Evolutionary conservation across 2,797 vertebrate species (phyloP).

Genomic region (Nannoperca australis): DNA sequence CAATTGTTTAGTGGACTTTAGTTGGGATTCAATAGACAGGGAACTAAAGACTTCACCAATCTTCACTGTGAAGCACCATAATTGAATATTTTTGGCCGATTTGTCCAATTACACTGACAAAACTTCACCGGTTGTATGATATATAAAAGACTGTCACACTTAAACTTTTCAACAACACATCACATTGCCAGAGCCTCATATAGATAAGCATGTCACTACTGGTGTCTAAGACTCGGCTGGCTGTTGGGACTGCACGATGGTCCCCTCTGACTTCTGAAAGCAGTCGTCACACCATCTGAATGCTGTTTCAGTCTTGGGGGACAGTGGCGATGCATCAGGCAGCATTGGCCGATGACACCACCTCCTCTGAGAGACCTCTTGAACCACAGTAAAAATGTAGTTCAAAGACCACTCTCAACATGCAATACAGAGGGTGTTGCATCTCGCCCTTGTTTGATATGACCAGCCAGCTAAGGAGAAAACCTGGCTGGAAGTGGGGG

Average conservation of each 20-base stretch:
- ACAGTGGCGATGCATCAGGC: background rate
- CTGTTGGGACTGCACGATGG: too few species aligned
- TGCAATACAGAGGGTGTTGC: background rate
- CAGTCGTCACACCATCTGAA: background rate
- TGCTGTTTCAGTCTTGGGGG: background rate
- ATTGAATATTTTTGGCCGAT: too few species aligned
- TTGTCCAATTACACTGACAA: too few species aligned
- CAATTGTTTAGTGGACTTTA: background rate
- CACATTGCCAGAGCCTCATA: too few species aligned
- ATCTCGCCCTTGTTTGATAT: background rate
- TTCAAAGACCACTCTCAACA: background rate
- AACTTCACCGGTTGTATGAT: too few species aligned
- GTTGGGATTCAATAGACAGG: too few species aligned
- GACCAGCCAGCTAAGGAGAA: constrained; percentile 6
- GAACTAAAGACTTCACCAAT: too few species aligned
- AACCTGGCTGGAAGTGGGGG: background rate
- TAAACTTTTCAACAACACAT: too few species aligned
- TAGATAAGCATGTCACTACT: too few species aligned
- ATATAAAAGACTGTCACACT: too few species aligned
- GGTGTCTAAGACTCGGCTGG: too few species aligned
- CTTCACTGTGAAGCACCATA: too few species aligned
- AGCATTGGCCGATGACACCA: background rate
- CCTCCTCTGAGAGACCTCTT: background rate
- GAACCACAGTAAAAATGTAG: background rate
- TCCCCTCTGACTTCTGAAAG: background rate